phyloP scores from a whole-genome alignment of 2,797 vertebrate genomes.

The Champsocephalus esox region DNA sequence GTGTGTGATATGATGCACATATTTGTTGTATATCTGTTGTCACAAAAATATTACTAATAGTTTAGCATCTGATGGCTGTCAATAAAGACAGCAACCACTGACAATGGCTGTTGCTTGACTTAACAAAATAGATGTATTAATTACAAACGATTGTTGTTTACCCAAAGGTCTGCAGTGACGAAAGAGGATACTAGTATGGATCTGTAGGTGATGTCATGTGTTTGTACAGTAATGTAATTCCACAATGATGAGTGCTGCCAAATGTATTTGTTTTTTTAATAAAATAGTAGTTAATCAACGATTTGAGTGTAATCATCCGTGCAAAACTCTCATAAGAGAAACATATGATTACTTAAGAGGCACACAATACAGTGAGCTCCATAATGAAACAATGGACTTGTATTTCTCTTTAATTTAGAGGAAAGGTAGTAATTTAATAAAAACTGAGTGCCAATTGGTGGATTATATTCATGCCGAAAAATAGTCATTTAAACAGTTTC shows the following conservation, averaged over 20 bases:
- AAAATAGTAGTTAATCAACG: not conserved
- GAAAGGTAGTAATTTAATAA: not conserved
- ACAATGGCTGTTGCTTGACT: constrained; percentile 8
- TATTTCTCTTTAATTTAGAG: not conserved
- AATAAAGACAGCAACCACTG: not conserved
- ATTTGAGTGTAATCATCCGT: not conserved
- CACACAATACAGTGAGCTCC: not conserved
- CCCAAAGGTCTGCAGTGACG: constrained; percentile 34
- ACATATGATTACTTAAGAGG: not conserved
- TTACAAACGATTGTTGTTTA: constrained; percentile 49
- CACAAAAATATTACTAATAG: not conserved
- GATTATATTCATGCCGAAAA: not conserved
- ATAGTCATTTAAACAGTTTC: not conserved
- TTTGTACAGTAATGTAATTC: constrained; percentile 18
- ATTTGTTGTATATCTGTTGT: not conserved
- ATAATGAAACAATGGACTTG: not conserved
- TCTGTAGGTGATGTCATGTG: constrained; percentile 30
- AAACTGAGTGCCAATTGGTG: too few relatives aligned
- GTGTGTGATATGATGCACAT: accelerated
- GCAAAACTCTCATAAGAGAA: not conserved
- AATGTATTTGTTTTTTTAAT: too few relatives aligned
- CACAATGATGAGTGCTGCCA: not conserved
- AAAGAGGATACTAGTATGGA: constrained; percentile 49
- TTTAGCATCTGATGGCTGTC: not conserved
- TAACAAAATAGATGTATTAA: constrained; percentile 43